Conservation (phyloP, 2,888 invertebrate genomes). For the Tanytarsus gracilentus region DNA sequence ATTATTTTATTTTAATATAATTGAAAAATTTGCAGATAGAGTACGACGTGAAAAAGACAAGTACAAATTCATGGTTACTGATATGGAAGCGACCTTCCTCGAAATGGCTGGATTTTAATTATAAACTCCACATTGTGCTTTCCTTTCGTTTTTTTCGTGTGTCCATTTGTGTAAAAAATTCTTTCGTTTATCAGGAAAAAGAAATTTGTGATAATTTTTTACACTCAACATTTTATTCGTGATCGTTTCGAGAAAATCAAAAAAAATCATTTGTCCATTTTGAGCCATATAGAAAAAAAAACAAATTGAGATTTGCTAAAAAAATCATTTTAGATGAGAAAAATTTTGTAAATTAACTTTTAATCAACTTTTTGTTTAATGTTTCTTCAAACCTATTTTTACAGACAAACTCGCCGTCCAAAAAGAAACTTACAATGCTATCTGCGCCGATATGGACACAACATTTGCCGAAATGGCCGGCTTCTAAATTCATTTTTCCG, state of each 20-base stretch:
- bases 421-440: constrained; percentile 93
- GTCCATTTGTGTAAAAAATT: constrained; percentile 2
- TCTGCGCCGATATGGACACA: constrained; percentile 94
- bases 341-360: no score
- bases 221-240: no score
- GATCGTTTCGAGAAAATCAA: not conserved
- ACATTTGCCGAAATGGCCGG: constrained; percentile 95
- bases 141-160: constrained; percentile 2
- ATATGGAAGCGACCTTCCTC: constrained; percentile 93
- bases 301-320: not conserved
- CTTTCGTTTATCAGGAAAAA: not conserved
- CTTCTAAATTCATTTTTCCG: constrained; percentile 57
- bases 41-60: constrained; percentile 75
- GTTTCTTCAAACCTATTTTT: constrained; percentile 33
- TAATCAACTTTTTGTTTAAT: constrained; percentile 13
- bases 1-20: not conserved
- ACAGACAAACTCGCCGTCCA: constrained; percentile 52
- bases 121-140: not conserved
- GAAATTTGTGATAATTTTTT: not conserved
- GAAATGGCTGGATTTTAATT: constrained; percentile 93
- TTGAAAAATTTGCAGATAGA: constrained; percentile 56
- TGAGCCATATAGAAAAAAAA: not conserved
- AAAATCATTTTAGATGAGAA: no score
- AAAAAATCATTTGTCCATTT: not conserved
- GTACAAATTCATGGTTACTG: constrained; percentile 95